Evolutionary conservation across 2,888 invertebrate genomes (phyloP).

Genomic region (Azorinus chamasolen): DNA sequence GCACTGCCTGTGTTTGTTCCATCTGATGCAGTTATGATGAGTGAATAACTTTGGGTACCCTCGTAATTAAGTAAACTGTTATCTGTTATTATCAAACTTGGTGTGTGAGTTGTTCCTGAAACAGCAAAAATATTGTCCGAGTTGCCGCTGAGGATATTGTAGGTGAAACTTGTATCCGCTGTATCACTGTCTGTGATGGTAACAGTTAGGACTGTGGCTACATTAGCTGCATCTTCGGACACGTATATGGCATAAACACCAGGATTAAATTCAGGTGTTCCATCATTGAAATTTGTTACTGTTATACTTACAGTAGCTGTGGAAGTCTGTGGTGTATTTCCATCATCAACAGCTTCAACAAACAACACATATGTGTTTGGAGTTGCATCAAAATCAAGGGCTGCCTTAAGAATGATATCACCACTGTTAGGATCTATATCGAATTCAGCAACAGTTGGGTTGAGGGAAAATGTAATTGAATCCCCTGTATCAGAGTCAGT

Average conservation of each 20-base stretch:
- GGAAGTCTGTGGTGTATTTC: conserved; percentile 42
- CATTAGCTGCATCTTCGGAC: conserved; percentile 64
- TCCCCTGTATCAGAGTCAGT: conserved; percentile 68
- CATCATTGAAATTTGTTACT: conserved; percentile 78
- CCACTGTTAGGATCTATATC: conserved; percentile 65
- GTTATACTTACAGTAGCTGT: conserved; percentile 72
- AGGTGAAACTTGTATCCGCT: conserved; percentile 55
- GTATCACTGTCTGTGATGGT: conserved; percentile 74
- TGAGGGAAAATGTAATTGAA: conserved; percentile 64
- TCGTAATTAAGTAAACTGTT: conserved; percentile 76
- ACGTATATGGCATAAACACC: conserved; percentile 67
- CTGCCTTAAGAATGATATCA: conserved; percentile 46
- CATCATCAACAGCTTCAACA: conserved; percentile 65
- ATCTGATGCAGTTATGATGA: conserved; percentile 92
- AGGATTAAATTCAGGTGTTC: conserved; percentile 77
- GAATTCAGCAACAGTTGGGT: conserved; percentile 57
- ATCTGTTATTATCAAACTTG: conserved; percentile 65
- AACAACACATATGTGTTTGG: conserved; percentile 46
- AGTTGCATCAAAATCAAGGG: conserved; percentile 62
- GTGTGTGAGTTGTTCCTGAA: conserved; percentile 40
- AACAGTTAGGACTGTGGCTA: conserved; percentile 62
- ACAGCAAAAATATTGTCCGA: conserved; percentile 66
- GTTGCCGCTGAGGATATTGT: conserved; percentile 71
- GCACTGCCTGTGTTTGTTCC: conserved; percentile 62
- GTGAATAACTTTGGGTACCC: conserved; percentile 88